Percentiles rank a stretch among this genome's conserved stretches.
These are phyloP conservation scores for Epizoanthus fatuus DNA, from an alignment of 92 coral and sea anemone species.

Conservation along the genomic window DNA sequence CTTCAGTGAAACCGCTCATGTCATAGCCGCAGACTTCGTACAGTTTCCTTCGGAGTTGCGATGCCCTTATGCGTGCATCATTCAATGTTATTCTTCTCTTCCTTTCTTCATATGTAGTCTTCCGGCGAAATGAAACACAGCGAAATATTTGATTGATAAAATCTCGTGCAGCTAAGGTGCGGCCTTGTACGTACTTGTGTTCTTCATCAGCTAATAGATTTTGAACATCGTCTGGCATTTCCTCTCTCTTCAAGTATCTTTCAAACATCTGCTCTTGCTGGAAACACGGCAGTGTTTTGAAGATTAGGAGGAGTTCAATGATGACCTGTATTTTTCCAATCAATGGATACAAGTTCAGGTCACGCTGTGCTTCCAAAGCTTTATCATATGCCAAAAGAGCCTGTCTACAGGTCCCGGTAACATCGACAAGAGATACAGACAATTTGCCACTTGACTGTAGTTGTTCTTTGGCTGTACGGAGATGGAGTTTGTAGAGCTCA, in stretches of 20 bases:
- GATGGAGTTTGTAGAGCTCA: conserved; percentile 57
- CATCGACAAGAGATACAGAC: conserved; percentile 7
- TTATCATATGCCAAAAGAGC: conserved; percentile 59
- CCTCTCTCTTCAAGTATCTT: conserved; percentile 32
- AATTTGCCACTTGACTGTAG: not conserved
- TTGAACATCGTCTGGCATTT: conserved; percentile 51
- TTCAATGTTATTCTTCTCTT: conserved; percentile 29
- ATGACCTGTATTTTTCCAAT: conserved; percentile 77
- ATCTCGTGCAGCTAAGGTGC: conserved; percentile 23
- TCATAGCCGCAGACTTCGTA: conserved; percentile 66
- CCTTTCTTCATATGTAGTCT: conserved; percentile 54
- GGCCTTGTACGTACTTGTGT: conserved; percentile 43
- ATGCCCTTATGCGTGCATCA: conserved; percentile 68
- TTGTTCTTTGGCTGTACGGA: conserved; percentile 26
- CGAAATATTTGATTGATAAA: conserved; percentile 61
- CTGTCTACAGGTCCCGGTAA: conserved; percentile 34
- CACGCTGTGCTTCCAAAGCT: conserved; percentile 37
- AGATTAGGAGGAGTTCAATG: conserved; percentile 55
- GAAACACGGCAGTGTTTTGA: conserved; percentile 62
- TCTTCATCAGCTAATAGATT: conserved; percentile 40
- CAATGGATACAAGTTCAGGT: conserved; percentile 56
- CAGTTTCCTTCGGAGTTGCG: conserved; percentile 57
- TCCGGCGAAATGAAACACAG: conserved; percentile 56
- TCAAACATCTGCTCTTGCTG: conserved; percentile 27
- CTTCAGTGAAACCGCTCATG: conserved; percentile 31